These are phyloP conservation scores for Pachliopta kotzebuea DNA, from an alignment of 2,888 invertebrate genomes.

Conservation along the genomic window DNA sequence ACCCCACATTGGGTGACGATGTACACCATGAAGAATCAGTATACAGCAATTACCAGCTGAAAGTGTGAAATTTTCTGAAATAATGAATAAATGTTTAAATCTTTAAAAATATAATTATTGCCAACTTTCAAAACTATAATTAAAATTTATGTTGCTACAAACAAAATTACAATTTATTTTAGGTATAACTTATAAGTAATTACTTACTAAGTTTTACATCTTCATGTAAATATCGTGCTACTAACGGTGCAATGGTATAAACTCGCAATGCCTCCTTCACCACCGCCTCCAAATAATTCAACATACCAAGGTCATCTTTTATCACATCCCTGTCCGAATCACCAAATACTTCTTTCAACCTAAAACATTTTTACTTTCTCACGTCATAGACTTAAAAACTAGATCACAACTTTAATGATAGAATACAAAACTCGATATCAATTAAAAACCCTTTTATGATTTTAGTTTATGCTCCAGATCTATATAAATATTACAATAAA, in stretches of 20 bases:
- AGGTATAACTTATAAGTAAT: neutral
- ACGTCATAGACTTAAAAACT: too few relatives aligned
- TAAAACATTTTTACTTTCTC: conserved; percentile 1
- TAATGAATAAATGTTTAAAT: neutral
- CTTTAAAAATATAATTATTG: neutral
- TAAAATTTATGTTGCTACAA: too few relatives aligned
- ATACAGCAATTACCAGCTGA: conserved; percentile 50
- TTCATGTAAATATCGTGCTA: conserved; percentile 34
- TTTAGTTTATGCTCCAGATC: too few relatives aligned
- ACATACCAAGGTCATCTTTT: conserved; percentile 39
- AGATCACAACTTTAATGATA: too few relatives aligned
- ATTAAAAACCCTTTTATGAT: too few relatives aligned
- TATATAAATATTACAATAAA: too few relatives aligned
- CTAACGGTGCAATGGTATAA: conserved; percentile 36
- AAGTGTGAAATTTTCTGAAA: conserved; percentile 54
- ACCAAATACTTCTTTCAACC: conserved; percentile 29
- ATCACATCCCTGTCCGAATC: conserved; percentile 35
- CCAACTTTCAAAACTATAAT: too few relatives aligned
- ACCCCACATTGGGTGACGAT: conserved; percentile 56
- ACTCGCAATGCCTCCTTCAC: conserved; percentile 42
- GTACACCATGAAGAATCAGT: conserved; percentile 49
- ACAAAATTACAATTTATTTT: too few relatives aligned
- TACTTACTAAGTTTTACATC: conserved; percentile 40
- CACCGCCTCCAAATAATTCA: conserved; percentile 44
- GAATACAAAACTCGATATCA: too few relatives aligned